Conservation (phyloP, 2,113 vertebrate species). For the Entelurus aequoreus region DNA sequence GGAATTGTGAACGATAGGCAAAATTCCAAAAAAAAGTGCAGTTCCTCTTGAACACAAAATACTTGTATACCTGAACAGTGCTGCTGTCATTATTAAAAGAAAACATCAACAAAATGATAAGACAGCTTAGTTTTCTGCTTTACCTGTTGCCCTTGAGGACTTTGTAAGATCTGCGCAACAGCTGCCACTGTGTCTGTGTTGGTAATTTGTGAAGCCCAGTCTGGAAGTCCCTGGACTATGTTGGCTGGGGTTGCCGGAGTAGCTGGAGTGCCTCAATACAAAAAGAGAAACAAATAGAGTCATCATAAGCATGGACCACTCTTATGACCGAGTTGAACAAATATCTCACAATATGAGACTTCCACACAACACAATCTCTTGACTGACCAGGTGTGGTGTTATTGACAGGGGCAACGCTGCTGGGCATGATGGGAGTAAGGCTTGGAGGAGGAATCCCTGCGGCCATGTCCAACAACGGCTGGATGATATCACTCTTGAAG, state of each 20-base stretch:
- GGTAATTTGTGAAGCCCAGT: slow-evolving; percentile 96
- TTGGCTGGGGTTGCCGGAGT: slow-evolving; percentile 95
- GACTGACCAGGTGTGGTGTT: slow-evolving; percentile 90
- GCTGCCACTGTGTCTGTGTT: slow-evolving; percentile 95
- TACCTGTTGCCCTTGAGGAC: slow-evolving; percentile 98
- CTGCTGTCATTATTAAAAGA: too few species aligned
- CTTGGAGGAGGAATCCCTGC: slow-evolving; percentile 91
- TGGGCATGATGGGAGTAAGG: slow-evolving; percentile 84
- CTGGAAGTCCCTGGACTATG: slow-evolving; percentile 87
- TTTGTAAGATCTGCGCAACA: slow-evolving; percentile 95
- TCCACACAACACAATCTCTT: not conserved
- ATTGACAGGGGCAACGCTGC: slow-evolving; percentile 83
- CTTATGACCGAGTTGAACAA: not conserved
- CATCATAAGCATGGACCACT: not conserved
- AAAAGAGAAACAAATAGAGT: not conserved
- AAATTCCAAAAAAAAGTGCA: too few species aligned
- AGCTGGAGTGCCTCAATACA: slow-evolving; percentile 83
- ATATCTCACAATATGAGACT: not conserved
- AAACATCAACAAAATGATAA: too few species aligned
- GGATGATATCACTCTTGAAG: slow-evolving; percentile 98
- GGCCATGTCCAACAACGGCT: slow-evolving; percentile 96
- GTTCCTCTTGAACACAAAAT: not conserved
- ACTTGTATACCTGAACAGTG: not conserved
- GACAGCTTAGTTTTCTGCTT: slow-evolving; percentile 19
- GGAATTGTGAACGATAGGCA: too few species aligned